phyloP scores from a whole-genome alignment of 2,888 invertebrate species.

The Folsomia candida region DNA sequence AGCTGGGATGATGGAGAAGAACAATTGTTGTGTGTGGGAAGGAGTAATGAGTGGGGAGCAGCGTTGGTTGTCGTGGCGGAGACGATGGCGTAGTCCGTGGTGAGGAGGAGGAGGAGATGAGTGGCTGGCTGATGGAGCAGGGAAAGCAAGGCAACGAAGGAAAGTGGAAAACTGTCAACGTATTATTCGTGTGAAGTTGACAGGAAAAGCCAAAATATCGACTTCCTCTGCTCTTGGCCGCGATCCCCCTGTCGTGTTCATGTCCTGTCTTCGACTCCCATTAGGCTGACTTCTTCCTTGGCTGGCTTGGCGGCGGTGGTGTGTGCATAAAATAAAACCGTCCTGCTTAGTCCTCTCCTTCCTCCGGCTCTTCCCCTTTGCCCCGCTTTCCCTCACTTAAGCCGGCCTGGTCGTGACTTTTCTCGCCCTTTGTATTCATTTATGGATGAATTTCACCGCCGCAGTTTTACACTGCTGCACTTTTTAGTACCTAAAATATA shows the following conservation, averaged over 20 bases:
- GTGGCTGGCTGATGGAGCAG: neutral
- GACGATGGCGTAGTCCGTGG: too few species aligned
- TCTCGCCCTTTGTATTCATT: neutral
- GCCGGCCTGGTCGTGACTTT: neutral
- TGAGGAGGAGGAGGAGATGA: too few species aligned
- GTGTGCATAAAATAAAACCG: neutral
- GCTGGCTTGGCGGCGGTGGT: neutral
- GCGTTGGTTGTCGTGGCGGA: neutral
- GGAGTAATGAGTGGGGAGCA: neutral
- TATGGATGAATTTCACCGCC: too few species aligned
- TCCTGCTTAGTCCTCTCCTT: neutral
- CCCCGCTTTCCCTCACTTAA: neutral
- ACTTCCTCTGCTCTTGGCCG: constrained; percentile 13
- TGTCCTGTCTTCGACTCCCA: constrained; percentile 10
- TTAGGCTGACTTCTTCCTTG: neutral
- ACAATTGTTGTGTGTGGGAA: neutral
- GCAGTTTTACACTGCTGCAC: too few species aligned
- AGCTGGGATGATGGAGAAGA: neutral
- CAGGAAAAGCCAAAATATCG: constrained; percentile 27
- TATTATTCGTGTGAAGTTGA: constrained; percentile 14
- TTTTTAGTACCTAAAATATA: too few species aligned
- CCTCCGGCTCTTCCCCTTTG: neutral
- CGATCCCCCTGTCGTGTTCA: constrained; percentile 5
- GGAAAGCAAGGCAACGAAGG: neutral
- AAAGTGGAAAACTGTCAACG: constrained; percentile 22